Percentiles rank a stretch among this genome's conserved stretches.
phyloP scores from a whole-genome alignment of 2,113 vertebrate species.

The Petaurus breviceps region DNA sequence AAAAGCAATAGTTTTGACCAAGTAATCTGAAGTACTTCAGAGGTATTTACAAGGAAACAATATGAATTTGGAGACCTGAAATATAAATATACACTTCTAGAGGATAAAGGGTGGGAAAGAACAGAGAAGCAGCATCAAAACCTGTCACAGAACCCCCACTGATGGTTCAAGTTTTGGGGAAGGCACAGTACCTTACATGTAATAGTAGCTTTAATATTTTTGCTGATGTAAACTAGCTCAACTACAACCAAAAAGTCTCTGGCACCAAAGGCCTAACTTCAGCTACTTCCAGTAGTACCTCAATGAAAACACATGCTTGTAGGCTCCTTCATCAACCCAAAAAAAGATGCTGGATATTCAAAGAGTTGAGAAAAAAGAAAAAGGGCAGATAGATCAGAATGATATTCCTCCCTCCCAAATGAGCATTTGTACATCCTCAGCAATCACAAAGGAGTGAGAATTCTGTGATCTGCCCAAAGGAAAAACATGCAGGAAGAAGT shows the following conservation, averaged over 20 bases:
- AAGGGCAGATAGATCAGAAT: background rate
- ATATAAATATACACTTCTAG: slow-evolving; percentile 16
- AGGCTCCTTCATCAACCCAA: background rate
- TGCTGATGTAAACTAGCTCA: background rate
- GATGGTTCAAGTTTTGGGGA: background rate
- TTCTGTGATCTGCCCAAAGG: background rate
- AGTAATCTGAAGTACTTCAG: slow-evolving; percentile 34
- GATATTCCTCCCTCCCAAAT: background rate
- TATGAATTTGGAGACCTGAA: background rate
- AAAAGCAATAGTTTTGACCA: background rate
- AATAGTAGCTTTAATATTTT: background rate
- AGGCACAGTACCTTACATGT: background rate
- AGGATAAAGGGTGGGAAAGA: background rate
- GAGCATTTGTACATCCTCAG: background rate
- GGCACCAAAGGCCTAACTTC: background rate
- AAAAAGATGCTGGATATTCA: background rate
- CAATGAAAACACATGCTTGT: background rate
- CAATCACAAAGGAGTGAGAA: background rate
- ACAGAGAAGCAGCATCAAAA: background rate
- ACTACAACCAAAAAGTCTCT: background rate
- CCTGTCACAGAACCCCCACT: background rate
- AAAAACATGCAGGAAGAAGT: background rate
- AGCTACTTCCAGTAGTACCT: background rate
- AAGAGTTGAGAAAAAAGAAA: background rate
- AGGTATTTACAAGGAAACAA: slow-evolving; percentile 2